A percentile compares a stretch with the other conserved stretches of the same genome.
These are phyloP conservation scores for Oreochromis mossambicus DNA, from an alignment of 2,797 vertebrate genomes.

Conservation along the genomic window DNA sequence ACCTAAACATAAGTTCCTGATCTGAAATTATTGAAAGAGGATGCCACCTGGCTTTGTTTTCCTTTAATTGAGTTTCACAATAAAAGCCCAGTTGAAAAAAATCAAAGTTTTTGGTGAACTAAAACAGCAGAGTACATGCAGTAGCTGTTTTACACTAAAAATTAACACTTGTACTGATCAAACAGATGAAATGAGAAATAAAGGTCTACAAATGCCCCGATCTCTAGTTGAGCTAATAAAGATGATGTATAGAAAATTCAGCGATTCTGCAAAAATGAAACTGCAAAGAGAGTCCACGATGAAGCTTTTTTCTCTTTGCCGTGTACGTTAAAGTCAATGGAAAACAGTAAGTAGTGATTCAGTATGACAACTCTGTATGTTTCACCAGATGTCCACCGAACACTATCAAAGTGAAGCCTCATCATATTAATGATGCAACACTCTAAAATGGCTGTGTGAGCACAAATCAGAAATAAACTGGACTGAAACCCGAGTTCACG, in stretches of 20 bases:
- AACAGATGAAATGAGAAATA: background rate
- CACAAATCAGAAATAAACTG: conserved; percentile 16
- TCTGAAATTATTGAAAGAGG: background rate
- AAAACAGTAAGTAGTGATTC: background rate
- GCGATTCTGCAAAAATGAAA: background rate
- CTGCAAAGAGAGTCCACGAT: background rate
- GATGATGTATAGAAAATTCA: background rate
- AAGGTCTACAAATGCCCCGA: background rate
- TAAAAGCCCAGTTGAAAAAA: background rate
- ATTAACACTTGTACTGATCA: background rate
- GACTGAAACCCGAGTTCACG: background rate
- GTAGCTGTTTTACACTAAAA: background rate
- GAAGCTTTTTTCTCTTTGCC: background rate
- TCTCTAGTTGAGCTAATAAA: background rate
- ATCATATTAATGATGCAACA: conserved; percentile 55
- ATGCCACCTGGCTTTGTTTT: background rate
- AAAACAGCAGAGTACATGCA: background rate
- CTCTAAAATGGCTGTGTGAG: conserved; percentile 30
- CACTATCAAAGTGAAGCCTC: conserved; percentile 34
- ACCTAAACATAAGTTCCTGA: no score
- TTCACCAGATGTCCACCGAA: background rate
- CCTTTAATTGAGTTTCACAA: background rate
- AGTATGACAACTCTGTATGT: conserved; percentile 19
- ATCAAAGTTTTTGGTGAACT: background rate
- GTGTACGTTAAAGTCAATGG: background rate